phyloP scores from a whole-genome alignment of 2,888 invertebrate species.

The Spodoptera picta region DNA sequence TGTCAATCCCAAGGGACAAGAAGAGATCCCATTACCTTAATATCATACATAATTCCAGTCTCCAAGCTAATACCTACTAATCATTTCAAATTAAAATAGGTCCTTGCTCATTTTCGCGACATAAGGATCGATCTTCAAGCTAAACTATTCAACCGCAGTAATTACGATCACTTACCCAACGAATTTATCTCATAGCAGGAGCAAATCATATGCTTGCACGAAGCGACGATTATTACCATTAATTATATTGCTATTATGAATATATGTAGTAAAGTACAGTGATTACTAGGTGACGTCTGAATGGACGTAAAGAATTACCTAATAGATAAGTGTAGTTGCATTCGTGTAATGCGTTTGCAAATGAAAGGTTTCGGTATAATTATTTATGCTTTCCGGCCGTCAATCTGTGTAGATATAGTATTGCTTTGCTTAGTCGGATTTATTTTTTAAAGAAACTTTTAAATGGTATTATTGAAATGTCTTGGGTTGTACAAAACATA shows the following conservation, averaged over 20 bases:
- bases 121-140: too few relatives aligned
- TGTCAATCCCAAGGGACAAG: too few relatives aligned
- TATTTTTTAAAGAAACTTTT: constrained; percentile 26
- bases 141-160: too few relatives aligned
- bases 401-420: background rate
- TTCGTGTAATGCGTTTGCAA: constrained; percentile 9
- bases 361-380: constrained; percentile 6
- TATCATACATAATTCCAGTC: too few relatives aligned
- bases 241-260: constrained; percentile 10
- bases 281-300: constrained; percentile 2
- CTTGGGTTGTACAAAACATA: constrained; percentile 11
- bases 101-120: too few relatives aligned
- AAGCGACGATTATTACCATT: background rate
- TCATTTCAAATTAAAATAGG: too few relatives aligned
- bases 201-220: background rate
- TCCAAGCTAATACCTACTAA: too few relatives aligned
- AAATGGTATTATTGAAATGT: constrained; percentile 21
- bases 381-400: constrained; percentile 25
- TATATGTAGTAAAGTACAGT: constrained; percentile 13
- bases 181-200: background rate
- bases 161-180: too few relatives aligned
- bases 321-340: constrained; percentile 13
- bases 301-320: constrained; percentile 9
- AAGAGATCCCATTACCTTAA: too few relatives aligned
- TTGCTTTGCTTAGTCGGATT: background rate